phyloP scores from a whole-genome alignment of 2,888 invertebrate species.

The Agrochola lota region DNA sequence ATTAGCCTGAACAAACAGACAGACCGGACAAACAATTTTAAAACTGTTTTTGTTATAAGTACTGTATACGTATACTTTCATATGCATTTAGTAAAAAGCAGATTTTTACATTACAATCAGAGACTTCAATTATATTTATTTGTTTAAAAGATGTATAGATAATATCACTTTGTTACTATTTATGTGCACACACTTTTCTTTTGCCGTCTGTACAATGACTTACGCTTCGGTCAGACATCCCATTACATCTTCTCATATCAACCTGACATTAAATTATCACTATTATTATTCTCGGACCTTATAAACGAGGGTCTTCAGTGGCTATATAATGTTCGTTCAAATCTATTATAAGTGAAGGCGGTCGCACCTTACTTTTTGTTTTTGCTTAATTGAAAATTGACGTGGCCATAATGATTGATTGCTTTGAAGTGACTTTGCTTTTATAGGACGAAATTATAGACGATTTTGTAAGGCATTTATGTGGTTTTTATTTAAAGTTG shows the following conservation, averaged over 20 bases:
- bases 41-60: too few relatives aligned
- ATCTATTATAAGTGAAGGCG: slow-evolving; percentile 44
- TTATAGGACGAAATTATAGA: slow-evolving; percentile 36
- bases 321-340: slow-evolving; percentile 28
- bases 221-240: slow-evolving; percentile 47
- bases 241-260: slow-evolving; percentile 58
- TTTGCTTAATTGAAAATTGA: slow-evolving; percentile 73
- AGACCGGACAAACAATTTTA: too few relatives aligned
- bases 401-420: slow-evolving; percentile 71
- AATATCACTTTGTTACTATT: too few relatives aligned
- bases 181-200: slow-evolving; percentile 13
- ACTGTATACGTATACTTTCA: too few relatives aligned
- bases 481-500: slow-evolving; percentile 2
- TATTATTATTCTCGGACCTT: slow-evolving; percentile 43
- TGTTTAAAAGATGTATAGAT: too few relatives aligned
- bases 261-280: slow-evolving; percentile 44
- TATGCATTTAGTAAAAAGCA: too few relatives aligned
- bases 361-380: slow-evolving; percentile 61
- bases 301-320: slow-evolving; percentile 35
- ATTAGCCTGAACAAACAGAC: too few relatives aligned
- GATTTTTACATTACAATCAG: too few relatives aligned
- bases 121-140: too few relatives aligned
- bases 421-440: slow-evolving; percentile 60
- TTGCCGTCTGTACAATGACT: slow-evolving; percentile 36
- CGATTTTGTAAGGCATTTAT: slow-evolving; percentile 15